Evolutionary conservation across 2,888 invertebrate species (phyloP).

Genomic region (Latheticus oryzae): DNA sequence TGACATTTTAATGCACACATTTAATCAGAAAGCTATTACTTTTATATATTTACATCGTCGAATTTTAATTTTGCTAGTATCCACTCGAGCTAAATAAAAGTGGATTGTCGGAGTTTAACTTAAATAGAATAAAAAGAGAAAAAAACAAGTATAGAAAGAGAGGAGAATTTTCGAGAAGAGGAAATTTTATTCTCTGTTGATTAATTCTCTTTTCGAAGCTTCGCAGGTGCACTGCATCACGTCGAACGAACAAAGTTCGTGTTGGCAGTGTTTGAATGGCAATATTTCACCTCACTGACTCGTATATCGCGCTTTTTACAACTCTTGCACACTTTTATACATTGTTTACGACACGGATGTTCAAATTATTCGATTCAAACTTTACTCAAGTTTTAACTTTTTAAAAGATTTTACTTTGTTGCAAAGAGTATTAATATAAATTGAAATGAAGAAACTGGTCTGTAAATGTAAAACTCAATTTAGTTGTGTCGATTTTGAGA

Average conservation of each 20-base stretch:
- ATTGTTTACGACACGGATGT: conserved; percentile 19
- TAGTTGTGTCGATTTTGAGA: no score
- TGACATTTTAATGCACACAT: conserved; percentile 56
- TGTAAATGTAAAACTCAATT: no score
- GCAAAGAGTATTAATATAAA: no score
- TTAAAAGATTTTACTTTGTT: conserved; percentile 28
- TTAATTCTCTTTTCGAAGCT: conserved; percentile 15
- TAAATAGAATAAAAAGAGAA: neutral
- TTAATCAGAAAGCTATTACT: conserved; percentile 57
- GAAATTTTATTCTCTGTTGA: conserved; percentile 6
- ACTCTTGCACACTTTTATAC: conserved; percentile 5
- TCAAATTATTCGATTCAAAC: conserved; percentile 18
- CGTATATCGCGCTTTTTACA: conserved; percentile 17
- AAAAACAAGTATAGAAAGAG: neutral
- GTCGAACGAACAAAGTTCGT: conserved; percentile 19
- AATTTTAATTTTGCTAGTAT: conserved; percentile 50
- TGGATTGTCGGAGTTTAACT: conserved; percentile 22
- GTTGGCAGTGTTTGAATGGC: conserved; percentile 15
- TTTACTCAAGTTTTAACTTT: conserved; percentile 21
- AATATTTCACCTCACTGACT: conserved; percentile 20
- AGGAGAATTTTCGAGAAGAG: neutral
- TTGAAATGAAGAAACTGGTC: no score
- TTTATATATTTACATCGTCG: conserved; percentile 41
- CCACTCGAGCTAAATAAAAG: conserved; percentile 39
- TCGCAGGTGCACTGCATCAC: conserved; percentile 22